Base-by-base conservation (phyloP, 2,888 invertebrate genomes). In the Orthosia cruda region DNA sequence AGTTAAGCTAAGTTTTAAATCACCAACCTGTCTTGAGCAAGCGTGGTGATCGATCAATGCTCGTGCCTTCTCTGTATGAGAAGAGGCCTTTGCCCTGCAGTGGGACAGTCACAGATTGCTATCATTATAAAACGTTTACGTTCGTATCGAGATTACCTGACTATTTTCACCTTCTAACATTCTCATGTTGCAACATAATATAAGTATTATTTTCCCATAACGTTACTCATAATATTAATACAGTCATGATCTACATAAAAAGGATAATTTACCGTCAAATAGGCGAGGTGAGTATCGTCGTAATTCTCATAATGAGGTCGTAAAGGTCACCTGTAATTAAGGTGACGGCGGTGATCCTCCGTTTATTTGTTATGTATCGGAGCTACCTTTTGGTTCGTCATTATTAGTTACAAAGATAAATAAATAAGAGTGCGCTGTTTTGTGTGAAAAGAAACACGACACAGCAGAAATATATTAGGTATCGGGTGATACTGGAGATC, bases 281-380 rank as follows among this genome's bases (percentile, higher is more conserved):
- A 75, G 74, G 57, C 62, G 32, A 77, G 77, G 76, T 89, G 87
- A 89, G 78, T 80, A 69, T 66, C 74, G 75, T 67, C 88, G 84
- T 92, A 88, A 89, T 84, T 80, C 70, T 71, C 77, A 88, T 92
- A 89, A 92, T 91, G 88, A 91, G 85, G 72, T 89, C 89, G 77
- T 92, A 91, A 92, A 91, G 85, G 88, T 88, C n/a, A 16, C 45
- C 26, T 67, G 68, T 87, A 77, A 85, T 89, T 83, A 87, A 83
- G 75, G 69, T 74, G 64, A 66, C 15, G 67, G 18, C 15, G 62
- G 55, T 74, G 59, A 81, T 68, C 68, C 67, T 54, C 16, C 61
- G 67, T 80, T 84, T 84, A 77, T 84, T 82, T 79, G 73, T 71
- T 87, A 86, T 82, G 72, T 87, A 82, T 85, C 23, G 65, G 20